A percentile compares a stretch with the other conserved stretches of the same genome.
These are phyloP conservation scores for Junonia oenone DNA, from an alignment of 2,888 invertebrate species.

Conservation along the genomic window DNA sequence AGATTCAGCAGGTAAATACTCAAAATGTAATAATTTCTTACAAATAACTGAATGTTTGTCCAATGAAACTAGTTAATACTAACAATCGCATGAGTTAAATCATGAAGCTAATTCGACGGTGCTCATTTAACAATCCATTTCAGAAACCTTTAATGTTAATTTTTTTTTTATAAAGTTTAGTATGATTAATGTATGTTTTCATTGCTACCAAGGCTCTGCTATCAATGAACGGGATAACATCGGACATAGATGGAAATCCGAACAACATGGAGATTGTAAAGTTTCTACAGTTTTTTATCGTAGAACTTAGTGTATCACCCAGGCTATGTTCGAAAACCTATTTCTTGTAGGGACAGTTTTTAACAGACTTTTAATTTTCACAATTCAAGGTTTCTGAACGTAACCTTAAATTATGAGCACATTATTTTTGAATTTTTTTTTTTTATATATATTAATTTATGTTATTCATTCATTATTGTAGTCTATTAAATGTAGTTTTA, in stretches of 20 bases:
- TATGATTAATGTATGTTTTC: conserved; percentile 44
- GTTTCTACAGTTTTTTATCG: conserved; percentile 42
- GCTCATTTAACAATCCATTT: conserved; percentile 24
- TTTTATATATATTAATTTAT: too few species aligned
- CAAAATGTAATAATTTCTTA: too few species aligned
- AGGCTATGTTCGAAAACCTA: conserved; percentile 78
- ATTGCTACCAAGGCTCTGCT: conserved; percentile 67
- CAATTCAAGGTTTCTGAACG: conserved; percentile 68
- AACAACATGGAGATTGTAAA: conserved; percentile 62
- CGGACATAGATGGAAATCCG: conserved; percentile 58
- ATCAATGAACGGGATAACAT: conserved; percentile 71
- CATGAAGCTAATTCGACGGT: conserved; percentile 11
- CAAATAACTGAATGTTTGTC: background rate
- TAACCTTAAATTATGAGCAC: conserved; percentile 52
- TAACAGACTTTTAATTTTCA: background rate
- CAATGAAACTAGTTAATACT: conserved; percentile 3
- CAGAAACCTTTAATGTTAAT: conserved; percentile 26
- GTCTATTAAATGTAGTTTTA: too few species aligned
- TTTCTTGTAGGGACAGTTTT: conserved; percentile 1
- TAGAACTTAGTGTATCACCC: conserved; percentile 59
- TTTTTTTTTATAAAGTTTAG: conserved; percentile 4
- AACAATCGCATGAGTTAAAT: conserved; percentile 10
- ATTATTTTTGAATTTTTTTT: too few species aligned
- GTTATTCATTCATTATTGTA: too few species aligned
- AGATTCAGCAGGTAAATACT: conserved; percentile 89